Evolutionary conservation across 1,140 invertebrate species (phyloP).

Genomic region (Camponotus vicinus): DNA sequence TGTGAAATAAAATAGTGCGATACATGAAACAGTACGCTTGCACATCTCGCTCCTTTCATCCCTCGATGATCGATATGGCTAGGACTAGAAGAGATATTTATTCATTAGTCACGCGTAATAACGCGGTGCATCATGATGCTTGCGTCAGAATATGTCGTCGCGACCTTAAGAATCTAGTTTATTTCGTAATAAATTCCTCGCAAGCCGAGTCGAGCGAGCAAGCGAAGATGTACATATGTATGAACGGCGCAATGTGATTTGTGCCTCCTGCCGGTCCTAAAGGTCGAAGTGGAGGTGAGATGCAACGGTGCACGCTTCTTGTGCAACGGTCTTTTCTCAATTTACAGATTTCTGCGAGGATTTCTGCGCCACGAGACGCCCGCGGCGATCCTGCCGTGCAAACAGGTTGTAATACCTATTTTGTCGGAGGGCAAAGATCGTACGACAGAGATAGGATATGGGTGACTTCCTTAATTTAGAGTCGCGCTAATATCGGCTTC

Average conservation of each 20-base stretch:
- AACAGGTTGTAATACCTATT: not conserved
- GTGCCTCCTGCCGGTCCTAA: slow-evolving; percentile 41
- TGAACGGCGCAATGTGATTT: slow-evolving; percentile 22
- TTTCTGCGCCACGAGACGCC: slow-evolving; percentile 62
- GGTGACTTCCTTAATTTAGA: slow-evolving; percentile 15
- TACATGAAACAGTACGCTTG: not conserved
- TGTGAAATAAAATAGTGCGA: not conserved
- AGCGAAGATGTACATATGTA: slow-evolving; percentile 11
- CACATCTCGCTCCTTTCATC: not conserved
- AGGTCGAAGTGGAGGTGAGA: slow-evolving; percentile 40
- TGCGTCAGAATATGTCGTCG: slow-evolving; percentile 34
- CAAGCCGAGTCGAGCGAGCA: slow-evolving; percentile 22
- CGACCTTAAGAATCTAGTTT: slow-evolving; percentile 57
- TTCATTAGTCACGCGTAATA: slow-evolving; percentile 44
- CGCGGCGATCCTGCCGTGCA: slow-evolving; percentile 51
- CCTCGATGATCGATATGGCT: not conserved
- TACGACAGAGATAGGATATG: slow-evolving; percentile 13
- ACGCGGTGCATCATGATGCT: slow-evolving; percentile 17
- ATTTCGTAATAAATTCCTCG: slow-evolving; percentile 57
- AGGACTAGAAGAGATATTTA: not conserved
- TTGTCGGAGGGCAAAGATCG: not conserved
- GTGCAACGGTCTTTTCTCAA: slow-evolving; percentile 71
- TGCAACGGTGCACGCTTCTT: slow-evolving; percentile 54
- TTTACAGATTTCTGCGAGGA: slow-evolving; percentile 73
- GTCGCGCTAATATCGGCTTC: not conserved